These are phyloP conservation scores for Brachypalpus laphriformis DNA, from an alignment of 2,888 invertebrate species.

Conservation along the genomic window DNA sequence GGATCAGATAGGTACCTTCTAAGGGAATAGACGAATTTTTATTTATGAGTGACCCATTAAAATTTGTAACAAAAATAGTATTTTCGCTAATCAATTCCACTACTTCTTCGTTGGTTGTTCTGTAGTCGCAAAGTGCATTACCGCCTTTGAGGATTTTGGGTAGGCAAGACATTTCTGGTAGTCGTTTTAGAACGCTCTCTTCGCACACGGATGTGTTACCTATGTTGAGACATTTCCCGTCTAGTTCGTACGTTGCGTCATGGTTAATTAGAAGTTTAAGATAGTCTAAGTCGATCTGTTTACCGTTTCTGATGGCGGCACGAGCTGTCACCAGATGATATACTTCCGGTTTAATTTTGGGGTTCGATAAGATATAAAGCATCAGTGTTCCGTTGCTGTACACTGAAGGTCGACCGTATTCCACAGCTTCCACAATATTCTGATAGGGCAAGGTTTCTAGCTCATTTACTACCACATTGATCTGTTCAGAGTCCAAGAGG, in stretches of 20 bases:
- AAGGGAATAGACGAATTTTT: slow-evolving; percentile 36
- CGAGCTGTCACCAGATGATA: neutral
- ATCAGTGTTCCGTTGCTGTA: slow-evolving; percentile 5
- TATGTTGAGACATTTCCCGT: neutral
- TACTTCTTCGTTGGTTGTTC: neutral
- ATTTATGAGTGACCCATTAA: slow-evolving; percentile 21
- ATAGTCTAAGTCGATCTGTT: neutral
- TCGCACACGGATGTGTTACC: slow-evolving; percentile 11
- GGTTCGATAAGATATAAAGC: neutral
- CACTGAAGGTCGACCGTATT: neutral
- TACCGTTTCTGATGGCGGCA: neutral
- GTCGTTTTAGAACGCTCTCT: neutral
- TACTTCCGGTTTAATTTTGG: neutral
- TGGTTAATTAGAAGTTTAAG: neutral
- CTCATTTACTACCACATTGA: neutral
- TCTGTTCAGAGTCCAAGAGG: neutral
- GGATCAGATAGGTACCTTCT: slow-evolving; percentile 39
- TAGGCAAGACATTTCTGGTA: slow-evolving; percentile 22
- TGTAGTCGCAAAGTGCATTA: slow-evolving; percentile 2
- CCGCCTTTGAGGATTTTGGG: slow-evolving; percentile 21
- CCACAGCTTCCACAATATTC: slow-evolving; percentile 7
- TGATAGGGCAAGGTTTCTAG: slow-evolving; percentile 11
- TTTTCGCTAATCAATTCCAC: slow-evolving; percentile 6
- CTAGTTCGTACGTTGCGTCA: slow-evolving; percentile 2
- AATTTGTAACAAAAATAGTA: slow-evolving; percentile 16